Evolutionary conservation across 2,888 invertebrate genomes (phyloP).

Genomic region (Archips crataeganus): DNA sequence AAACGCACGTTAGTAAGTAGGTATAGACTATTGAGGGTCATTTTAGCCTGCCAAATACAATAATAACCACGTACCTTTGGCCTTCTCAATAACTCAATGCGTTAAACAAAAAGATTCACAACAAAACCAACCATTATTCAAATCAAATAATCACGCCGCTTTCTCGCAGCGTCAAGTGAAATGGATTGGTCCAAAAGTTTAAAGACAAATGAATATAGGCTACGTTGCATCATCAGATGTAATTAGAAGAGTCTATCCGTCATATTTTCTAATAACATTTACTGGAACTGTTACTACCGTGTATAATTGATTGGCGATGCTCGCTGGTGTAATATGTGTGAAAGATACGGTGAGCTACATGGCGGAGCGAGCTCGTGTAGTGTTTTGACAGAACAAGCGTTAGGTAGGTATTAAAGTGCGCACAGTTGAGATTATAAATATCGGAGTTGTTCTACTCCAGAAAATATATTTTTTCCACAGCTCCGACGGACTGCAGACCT

Average conservation of each 20-base stretch:
- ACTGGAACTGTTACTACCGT: conserved; percentile 36
- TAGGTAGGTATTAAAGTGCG: background rate
- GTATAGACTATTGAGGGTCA: too few species aligned
- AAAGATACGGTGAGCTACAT: conserved; percentile 27
- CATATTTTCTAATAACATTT: conserved; percentile 42
- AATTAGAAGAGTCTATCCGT: conserved; percentile 40
- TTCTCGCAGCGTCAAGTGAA: conserved; percentile 34
- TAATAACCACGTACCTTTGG: background rate
- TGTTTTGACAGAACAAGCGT: background rate
- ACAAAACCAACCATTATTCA: background rate
- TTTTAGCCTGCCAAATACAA: background rate
- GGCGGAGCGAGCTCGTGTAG: background rate
- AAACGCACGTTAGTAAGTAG: too few species aligned
- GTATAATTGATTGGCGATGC: conserved; percentile 38
- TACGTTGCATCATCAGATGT: conserved; percentile 28
- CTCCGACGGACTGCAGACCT: too few species aligned
- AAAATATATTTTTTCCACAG: too few species aligned
- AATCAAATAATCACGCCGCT: conserved; percentile 11
- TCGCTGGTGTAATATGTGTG: conserved; percentile 28
- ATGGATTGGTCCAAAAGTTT: conserved; percentile 22
- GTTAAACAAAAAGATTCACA: background rate
- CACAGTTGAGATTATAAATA: too few species aligned
- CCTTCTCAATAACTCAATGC: background rate
- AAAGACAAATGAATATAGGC: conserved; percentile 40
- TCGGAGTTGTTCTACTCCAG: too few species aligned